These are phyloP conservation scores for Tragelaphus strepsiceros DNA, from an alignment of 2,113 vertebrate genomes.

Conservation along the genomic window DNA sequence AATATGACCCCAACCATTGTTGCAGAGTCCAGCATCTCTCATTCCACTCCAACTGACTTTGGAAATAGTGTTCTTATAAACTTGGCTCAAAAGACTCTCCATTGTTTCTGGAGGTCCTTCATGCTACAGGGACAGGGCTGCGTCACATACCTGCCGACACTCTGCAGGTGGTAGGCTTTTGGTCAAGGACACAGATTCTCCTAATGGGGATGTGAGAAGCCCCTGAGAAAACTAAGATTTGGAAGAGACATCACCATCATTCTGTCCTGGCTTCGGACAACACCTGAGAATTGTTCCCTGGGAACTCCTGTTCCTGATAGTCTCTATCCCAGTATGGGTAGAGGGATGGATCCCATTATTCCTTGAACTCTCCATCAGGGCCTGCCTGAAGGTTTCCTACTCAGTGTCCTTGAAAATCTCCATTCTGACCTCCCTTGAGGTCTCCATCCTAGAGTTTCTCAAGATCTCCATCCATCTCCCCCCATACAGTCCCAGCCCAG, in stretches of 20 bases:
- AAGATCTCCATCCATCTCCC: not conserved
- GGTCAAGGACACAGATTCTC: not conserved
- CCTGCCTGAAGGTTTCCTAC: not conserved
- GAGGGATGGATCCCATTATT: not conserved
- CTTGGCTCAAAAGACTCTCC: no score
- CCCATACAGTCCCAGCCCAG: no score
- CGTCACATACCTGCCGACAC: fast-evolving
- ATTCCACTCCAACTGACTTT: not conserved
- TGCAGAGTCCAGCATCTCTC: fast-evolving
- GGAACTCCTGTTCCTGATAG: not conserved
- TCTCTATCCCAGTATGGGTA: not conserved
- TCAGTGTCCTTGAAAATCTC: not conserved
- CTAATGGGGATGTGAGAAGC: not conserved
- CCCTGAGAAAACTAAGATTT: not conserved
- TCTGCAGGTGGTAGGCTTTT: not conserved
- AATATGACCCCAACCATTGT: fast-evolving
- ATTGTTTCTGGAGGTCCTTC: not conserved
- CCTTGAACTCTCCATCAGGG: not conserved
- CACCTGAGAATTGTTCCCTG: not conserved
- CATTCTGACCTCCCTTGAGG: not conserved
- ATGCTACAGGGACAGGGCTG: fast-evolving
- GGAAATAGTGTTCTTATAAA: not conserved
- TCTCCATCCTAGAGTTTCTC: not conserved
- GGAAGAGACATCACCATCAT: not conserved
- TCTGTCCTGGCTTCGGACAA: not conserved